Evolutionary conservation across 1,140 invertebrate species (phyloP).

Genomic region (Drosophila navojoa): DNA sequence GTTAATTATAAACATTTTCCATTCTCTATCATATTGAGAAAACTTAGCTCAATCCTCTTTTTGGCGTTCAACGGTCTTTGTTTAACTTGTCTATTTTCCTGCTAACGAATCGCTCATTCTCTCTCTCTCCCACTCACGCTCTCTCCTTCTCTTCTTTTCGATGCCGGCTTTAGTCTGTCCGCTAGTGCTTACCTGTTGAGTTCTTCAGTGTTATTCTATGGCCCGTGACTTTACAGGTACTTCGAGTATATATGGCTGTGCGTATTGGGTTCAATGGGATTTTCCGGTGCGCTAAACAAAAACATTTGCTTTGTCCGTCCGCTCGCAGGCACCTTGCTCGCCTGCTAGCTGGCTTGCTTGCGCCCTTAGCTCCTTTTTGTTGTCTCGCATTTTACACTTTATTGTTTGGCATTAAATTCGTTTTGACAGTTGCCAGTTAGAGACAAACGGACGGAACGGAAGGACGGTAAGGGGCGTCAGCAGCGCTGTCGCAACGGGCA

Average conservation of each 20-base stretch:
- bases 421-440: constrained; percentile 68
- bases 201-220: constrained; percentile 32
- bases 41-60: no score
- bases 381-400: constrained; percentile 45
- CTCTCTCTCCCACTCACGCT: constrained; percentile 19
- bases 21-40: no score
- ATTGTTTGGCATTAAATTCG: constrained; percentile 52
- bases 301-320: constrained; percentile 46
- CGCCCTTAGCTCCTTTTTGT: constrained; percentile 44
- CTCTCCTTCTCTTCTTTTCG: not conserved
- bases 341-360: not conserved
- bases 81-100: no score
- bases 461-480: not conserved
- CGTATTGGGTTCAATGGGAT: constrained; percentile 55
- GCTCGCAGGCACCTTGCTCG: constrained; percentile 11
- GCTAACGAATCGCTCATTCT: constrained; percentile 2
- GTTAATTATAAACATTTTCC: no score
- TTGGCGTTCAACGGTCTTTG: no score
- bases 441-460: not conserved
- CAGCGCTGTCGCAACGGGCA: constrained; percentile 35
- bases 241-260: constrained; percentile 22
- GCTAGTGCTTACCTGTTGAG: constrained; percentile 33
- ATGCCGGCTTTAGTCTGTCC: constrained; percentile 12
- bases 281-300: constrained; percentile 57
- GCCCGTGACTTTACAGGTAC: constrained; percentile 61